Evolutionary conservation across 2,888 invertebrate species (phyloP), one percentile per base, ranked within the genome.

Genomic region (Idaea biselata): DNA sequence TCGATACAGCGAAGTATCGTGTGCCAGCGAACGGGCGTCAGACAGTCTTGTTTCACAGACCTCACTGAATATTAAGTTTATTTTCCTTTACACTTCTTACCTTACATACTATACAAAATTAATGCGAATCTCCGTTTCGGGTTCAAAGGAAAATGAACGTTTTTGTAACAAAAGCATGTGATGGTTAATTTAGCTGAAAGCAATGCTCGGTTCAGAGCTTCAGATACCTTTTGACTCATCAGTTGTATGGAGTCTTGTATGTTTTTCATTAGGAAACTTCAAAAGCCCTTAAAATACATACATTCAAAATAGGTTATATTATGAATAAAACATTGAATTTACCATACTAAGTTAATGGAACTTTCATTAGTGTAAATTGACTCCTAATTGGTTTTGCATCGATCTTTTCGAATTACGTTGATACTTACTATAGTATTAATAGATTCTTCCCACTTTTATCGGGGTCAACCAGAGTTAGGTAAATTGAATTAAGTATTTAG

Each of bases 31-130:
- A 80, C 84, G 88, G 56, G 89, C 90, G 91, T 87, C 91, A 87
- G 87, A 88, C 88, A 81, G 90, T 89, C 89, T 87, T 88, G 86
- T 87, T 86, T 83, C 82, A 87, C 83, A 83, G 84, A 86, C 79
- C 83, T 80, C 72, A 74, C 71, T 70, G 70, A 73, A 75, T 78
- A 74, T 77, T 79, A 79, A 75, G 82, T 79, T 76, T 74, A 78
- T 77, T 79, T 83, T 80, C 75, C 77, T 71, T 75, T 82, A 75
- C 70, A 71, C 70, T 66, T 64, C 58, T 62, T 59, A 55, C 62
- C 44, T 60, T 63, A 58, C 61, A 68, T 58, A 59, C 74, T 63
- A 70, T 78, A 78, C 73, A 76, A 76, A 68, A 73, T 76, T 78
- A 65, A 79, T 65, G 63, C 31, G 62, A 58, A 59, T 58, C 56